A percentile compares a stretch with the other conserved stretches of the same genome.
Evolutionary conservation across 2,797 vertebrate genomes (phyloP).

Genomic region (Sus cebifrons): DNA sequence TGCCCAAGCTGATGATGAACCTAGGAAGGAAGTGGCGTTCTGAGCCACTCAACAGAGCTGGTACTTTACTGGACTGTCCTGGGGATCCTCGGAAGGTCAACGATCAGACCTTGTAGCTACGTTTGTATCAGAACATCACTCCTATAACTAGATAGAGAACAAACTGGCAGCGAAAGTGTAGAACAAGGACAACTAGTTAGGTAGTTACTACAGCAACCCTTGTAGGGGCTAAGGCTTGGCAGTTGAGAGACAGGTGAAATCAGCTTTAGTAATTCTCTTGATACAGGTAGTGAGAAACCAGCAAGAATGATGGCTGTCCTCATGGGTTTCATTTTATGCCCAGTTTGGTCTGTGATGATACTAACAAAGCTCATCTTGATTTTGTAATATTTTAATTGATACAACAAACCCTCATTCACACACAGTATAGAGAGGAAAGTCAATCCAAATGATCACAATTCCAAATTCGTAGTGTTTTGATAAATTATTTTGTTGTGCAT

Average conservation of each 20-base stretch:
- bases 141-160: not conserved
- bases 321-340: not conserved
- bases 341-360: not conserved
- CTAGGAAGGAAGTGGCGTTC: not conserved
- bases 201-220: too few species aligned
- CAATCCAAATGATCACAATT: constrained; percentile 48
- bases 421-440: not conserved
- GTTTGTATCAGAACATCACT: not conserved
- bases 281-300: not conserved
- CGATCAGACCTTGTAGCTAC: not conserved
- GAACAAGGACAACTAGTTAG: not conserved
- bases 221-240: too few species aligned
- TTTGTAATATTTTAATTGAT: not conserved
- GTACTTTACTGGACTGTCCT: too few species aligned
- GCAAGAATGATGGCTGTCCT: not conserved
- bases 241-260: accelerated
- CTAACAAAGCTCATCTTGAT: not conserved
- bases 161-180: not conserved
- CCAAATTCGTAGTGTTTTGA: constrained; percentile 61
- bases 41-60: not conserved
- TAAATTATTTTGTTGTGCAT: constrained; percentile 46
- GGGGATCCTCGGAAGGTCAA: not conserved
- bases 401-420: constrained; percentile 8
- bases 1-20: not conserved
- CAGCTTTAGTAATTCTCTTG: not conserved